phyloP scores from a whole-genome alignment of 2,888 invertebrate species.

The Polyploca ridens region DNA sequence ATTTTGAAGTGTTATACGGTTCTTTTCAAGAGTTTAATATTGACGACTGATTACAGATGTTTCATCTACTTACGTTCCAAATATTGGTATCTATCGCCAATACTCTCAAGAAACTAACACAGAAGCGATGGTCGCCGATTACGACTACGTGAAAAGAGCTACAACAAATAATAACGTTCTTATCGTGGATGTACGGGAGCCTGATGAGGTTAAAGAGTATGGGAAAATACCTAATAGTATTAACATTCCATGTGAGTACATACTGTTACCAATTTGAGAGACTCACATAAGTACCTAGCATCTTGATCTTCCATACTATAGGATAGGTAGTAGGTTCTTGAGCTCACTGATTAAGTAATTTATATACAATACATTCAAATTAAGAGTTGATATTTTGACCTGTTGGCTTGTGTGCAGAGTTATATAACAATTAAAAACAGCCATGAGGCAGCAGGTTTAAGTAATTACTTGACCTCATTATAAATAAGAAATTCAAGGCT shows the following conservation, averaged over 20 bases:
- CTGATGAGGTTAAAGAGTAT: conserved; percentile 87
- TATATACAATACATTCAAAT: no score
- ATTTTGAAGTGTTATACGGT: neutral
- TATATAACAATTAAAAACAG: no score
- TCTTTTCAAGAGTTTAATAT: neutral
- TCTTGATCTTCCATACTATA: no score
- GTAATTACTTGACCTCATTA: no score
- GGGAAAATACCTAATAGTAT: conserved; percentile 90
- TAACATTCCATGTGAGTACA: conserved; percentile 85
- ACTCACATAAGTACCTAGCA: no score
- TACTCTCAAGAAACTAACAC: conserved; percentile 49
- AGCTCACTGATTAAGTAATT: no score
- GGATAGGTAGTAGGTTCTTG: no score
- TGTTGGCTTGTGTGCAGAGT: no score
- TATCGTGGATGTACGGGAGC: conserved; percentile 91
- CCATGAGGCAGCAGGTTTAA: no score
- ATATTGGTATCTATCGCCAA: conserved; percentile 28
- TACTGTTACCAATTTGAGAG: neutral
- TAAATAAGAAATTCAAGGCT: no score
- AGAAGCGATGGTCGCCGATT: conserved; percentile 65
- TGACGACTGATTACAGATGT: neutral
- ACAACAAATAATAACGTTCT: conserved; percentile 57
- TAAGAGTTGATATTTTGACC: no score
- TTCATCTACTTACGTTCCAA: neutral
- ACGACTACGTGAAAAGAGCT: conserved; percentile 72